Evolutionary conservation across 2,113 vertebrate genomes (phyloP).

Genomic region (Rostratula benghalensis): DNA sequence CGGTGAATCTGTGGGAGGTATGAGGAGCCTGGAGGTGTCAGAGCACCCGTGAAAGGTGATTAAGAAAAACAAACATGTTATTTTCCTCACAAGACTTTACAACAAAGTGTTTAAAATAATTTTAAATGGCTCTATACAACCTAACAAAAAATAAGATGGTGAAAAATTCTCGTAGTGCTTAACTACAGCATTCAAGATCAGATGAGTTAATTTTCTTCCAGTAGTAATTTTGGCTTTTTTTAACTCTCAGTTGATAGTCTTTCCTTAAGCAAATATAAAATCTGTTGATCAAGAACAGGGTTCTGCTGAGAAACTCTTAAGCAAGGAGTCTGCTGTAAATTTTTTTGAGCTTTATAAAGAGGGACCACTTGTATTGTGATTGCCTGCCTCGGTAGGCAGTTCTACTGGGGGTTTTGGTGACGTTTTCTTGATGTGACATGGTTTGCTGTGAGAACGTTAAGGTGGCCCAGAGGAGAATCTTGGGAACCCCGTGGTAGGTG

Average conservation of each 20-base stretch:
- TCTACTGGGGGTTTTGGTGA: not conserved
- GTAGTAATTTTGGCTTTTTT: not conserved
- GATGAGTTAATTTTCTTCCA: not conserved
- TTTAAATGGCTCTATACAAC: not conserved
- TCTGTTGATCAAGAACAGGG: not conserved
- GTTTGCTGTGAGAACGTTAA: not conserved
- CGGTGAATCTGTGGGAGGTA: not conserved
- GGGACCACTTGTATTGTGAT: not conserved
- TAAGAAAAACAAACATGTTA: not conserved
- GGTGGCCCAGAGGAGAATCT: not conserved
- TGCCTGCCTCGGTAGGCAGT: not conserved
- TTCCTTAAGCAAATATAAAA: not conserved
- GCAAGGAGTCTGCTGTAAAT: not conserved
- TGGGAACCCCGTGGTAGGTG: fast-evolving
- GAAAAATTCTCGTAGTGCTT: not conserved
- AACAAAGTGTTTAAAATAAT: not conserved
- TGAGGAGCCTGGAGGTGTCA: not conserved
- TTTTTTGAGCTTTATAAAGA: not conserved
- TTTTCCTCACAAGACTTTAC: not conserved
- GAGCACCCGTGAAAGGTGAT: not conserved
- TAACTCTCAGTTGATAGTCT: fast-evolving
- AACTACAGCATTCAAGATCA: not conserved
- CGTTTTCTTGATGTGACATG: fast-evolving
- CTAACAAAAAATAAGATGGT: not conserved
- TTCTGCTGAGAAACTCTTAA: not conserved